Evolutionary conservation across 1,140 invertebrate genomes (phyloP), one percentile per base, ranked within the genome.

Genomic region (Drosophila kanapiae): DNA sequence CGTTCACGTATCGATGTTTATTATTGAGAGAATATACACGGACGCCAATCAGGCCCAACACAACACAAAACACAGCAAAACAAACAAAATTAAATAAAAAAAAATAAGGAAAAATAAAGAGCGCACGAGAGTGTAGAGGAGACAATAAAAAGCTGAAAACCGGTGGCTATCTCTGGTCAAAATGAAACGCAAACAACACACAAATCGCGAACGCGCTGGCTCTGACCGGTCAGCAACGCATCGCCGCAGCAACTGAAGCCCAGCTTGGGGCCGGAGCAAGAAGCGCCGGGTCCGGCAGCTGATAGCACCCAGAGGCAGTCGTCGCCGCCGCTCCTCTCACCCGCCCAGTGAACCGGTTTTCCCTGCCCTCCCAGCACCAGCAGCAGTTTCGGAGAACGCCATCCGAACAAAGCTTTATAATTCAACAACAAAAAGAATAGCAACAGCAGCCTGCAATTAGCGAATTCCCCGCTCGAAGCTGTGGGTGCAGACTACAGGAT

Each of bases 141-240:
- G 61, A 27, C 51, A 59, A 35, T 23, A 42, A 35, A 43, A 35
- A 60, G 31, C 40, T 45, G 31, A 63, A 67, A 67, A 67, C 63
- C 67, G 67, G 67, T 70, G 67, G 67, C 62, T 68, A 67, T 67
- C 45, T 29, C 65, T 38, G 29, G 45, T 13, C 51, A 38, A 42
- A 23, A 27, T 37, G 5, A 35, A 37, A 37, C 51, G 31, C 29
- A 51, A 51, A 33, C 48, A 51, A 51, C 48, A 29, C 18, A 47
- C 47, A 14, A 16, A 53, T 42, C 51, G 38, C 57, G 38, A 16
- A 56, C 53, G 35, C 23, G 37, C 61, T 61, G 62, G 16, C 33
- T 40, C 40, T 70, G 69, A 74, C 70, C 70, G 68, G 45, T 74
- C 70, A 42, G 54, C 69, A 72, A 42, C 45, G 67, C 70, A 42